Conservation (phyloP, 2,113 vertebrate species). For the Chaenogobius annularis region DNA sequence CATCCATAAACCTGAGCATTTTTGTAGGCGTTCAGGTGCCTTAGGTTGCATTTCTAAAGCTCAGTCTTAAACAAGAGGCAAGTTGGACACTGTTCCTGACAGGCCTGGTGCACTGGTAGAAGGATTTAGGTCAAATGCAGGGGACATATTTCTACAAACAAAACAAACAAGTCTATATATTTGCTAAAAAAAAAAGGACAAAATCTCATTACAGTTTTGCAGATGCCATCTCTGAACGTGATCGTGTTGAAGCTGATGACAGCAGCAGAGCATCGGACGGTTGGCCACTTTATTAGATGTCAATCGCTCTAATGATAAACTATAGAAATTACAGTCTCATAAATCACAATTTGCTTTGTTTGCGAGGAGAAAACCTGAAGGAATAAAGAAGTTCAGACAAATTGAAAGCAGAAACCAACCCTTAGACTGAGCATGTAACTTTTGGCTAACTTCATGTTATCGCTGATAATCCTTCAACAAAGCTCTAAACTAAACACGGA, state of each 20-base stretch:
- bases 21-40: too few relatives aligned
- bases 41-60: too few relatives aligned
- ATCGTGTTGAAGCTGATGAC: too few relatives aligned
- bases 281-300: too few relatives aligned
- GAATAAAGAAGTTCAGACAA: conserved; percentile 39
- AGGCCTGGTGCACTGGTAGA: too few relatives aligned
- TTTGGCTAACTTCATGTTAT: conserved; percentile 35
- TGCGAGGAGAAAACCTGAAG: conserved; percentile 33
- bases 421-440: conserved; percentile 9
- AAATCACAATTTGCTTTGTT: conserved; percentile 21
- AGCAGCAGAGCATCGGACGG: not conserved
- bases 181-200: not conserved
- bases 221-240: not conserved
- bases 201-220: not conserved
- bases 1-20: too few relatives aligned
- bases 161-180: not conserved
- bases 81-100: too few relatives aligned
- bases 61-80: too few relatives aligned
- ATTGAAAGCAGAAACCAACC: conserved; percentile 31
- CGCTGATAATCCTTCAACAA: conserved; percentile 25
- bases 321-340: not conserved
- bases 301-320: not conserved
- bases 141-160: not conserved
- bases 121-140: not conserved
- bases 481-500: conserved; percentile 39